These are phyloP conservation scores for Argyrosomus regius DNA, from an alignment of 2,797 vertebrate genomes.

Conservation along the genomic window DNA sequence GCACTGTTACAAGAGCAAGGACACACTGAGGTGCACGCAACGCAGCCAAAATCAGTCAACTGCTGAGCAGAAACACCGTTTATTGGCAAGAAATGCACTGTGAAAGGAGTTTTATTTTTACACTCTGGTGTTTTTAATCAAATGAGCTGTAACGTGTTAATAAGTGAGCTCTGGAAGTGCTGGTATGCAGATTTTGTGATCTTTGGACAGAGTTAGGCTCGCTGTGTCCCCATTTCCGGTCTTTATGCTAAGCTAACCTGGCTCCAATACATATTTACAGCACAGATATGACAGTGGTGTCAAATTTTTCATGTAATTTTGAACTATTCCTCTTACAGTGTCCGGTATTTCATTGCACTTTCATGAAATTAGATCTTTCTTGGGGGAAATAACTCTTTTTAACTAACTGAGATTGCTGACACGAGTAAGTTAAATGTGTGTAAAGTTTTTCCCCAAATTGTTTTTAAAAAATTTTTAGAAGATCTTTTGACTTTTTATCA, in stretches of 20 bases:
- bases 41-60: neutral
- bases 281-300: neutral
- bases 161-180: neutral
- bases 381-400: neutral
- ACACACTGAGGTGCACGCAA: neutral
- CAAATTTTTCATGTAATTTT: neutral
- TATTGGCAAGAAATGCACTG: neutral
- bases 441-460: neutral
- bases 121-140: neutral
- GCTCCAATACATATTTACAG: neutral
- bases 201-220: neutral
- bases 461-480: slow-evolving; percentile 19
- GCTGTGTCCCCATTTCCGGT: neutral
- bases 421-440: too few species aligned
- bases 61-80: neutral
- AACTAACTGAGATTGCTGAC: neutral
- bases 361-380: neutral
- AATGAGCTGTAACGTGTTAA: neutral
- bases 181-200: neutral
- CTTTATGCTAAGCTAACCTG: neutral
- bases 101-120: slow-evolving; percentile 1
- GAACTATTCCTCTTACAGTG: neutral
- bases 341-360: neutral
- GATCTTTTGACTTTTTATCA: slow-evolving; percentile 18
- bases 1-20: too few species aligned